phyloP scores from a whole-genome alignment of 1,140 invertebrate genomes.

The Leptopilina boulardi region DNA sequence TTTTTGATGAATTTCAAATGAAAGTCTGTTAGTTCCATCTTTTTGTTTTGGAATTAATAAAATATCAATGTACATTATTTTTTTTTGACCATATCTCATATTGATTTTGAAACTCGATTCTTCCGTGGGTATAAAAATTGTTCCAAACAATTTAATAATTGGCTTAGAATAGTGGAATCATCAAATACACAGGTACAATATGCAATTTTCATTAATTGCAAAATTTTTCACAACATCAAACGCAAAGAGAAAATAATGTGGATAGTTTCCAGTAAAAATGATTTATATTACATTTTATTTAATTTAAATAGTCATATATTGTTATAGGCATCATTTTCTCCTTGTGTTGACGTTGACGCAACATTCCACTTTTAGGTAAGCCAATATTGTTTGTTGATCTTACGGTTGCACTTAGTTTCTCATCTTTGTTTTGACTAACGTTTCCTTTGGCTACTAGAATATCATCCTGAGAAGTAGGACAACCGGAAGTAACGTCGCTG shows the following conservation, averaged over 20 bases:
- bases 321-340: not conserved
- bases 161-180: not conserved
- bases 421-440: not conserved
- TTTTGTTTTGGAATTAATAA: not conserved
- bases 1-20: not conserved
- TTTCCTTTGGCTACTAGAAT: constrained; percentile 51
- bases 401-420: not conserved
- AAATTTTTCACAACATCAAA: no score
- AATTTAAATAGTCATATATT: no score
- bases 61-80: not conserved
- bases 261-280: no score
- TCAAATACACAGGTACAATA: constrained; percentile 1
- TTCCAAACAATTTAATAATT: not conserved
- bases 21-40: not conserved
- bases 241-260: no score
- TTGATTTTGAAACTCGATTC: not conserved
- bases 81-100: not conserved
- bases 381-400: constrained; percentile 26
- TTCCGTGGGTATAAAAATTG: not conserved
- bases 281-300: no score
- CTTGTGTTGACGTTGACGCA: not conserved
- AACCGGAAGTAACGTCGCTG: constrained; percentile 57
- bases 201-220: not conserved
- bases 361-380: constrained; percentile 20
- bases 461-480: constrained; percentile 60